Conservation (phyloP, 2,888 invertebrate species). For the Lymantria dispar region DNA sequence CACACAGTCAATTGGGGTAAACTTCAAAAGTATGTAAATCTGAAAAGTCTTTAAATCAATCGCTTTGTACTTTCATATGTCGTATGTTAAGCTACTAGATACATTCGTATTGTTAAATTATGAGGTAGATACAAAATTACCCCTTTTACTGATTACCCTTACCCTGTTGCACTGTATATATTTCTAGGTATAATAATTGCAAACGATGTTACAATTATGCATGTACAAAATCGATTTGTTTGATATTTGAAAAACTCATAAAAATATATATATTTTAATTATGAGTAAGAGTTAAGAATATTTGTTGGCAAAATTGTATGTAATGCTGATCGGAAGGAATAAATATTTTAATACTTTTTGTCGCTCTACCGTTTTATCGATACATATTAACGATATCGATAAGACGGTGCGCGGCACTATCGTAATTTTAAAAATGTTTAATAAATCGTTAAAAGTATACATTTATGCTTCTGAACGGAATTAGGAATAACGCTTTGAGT, state of each 20-base stretch:
- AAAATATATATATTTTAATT: background rate
- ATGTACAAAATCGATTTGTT: constrained; percentile 4
- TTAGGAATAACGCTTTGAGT: constrained; percentile 4
- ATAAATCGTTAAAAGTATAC: constrained; percentile 16
- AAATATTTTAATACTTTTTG: constrained; percentile 20
- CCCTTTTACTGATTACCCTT: background rate
- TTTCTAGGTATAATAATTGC: constrained; percentile 3
- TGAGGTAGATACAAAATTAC: background rate
- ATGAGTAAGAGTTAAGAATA: constrained; percentile 4
- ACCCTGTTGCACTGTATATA: background rate
- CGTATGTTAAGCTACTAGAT: background rate
- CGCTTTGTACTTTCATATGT: too few species aligned
- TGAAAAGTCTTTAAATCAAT: too few species aligned
- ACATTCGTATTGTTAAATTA: too few species aligned
- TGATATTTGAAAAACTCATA: background rate
- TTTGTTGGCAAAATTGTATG: constrained; percentile 3
- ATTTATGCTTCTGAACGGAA: constrained; percentile 21
- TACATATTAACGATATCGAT: constrained; percentile 1
- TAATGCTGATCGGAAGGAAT: constrained; percentile 12
- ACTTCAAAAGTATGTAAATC: background rate
- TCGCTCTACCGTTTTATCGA: background rate
- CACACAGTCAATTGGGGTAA: background rate
- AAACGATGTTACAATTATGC: constrained; percentile 3
- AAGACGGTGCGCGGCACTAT: background rate
- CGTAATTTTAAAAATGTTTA: constrained; percentile 24